Evolutionary conservation across 1,140 invertebrate species (phyloP).

Genomic region (Drosophila melanica): DNA sequence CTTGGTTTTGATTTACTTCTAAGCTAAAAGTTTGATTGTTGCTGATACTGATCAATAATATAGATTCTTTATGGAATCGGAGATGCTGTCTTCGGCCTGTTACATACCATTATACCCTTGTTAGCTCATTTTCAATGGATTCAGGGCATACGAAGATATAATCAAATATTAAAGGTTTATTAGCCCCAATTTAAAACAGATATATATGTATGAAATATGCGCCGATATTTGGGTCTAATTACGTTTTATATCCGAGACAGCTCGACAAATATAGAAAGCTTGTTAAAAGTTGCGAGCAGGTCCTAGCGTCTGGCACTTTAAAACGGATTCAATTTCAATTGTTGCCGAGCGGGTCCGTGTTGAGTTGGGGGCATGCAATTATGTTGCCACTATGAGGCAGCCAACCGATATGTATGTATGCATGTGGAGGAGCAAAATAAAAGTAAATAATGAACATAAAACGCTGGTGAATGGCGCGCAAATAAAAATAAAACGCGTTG

Average conservation of each 20-base stretch:
- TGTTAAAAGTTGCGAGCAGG: background rate
- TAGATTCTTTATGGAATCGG: too few species aligned
- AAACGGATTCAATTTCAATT: slow-evolving; percentile 67
- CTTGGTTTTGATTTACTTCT: too few species aligned
- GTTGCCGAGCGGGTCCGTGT: slow-evolving; percentile 17
- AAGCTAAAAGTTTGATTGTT: too few species aligned
- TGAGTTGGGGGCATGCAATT: slow-evolving; percentile 21
- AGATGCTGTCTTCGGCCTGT: too few species aligned
- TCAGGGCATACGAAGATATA: too few species aligned
- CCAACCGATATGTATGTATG: slow-evolving; percentile 33
- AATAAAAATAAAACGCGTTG: slow-evolving; percentile 62
- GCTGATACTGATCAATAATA: too few species aligned
- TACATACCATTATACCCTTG: too few species aligned
- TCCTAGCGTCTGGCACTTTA: background rate
- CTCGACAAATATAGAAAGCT: background rate
- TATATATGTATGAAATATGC: background rate
- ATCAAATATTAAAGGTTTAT: too few species aligned
- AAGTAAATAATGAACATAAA: slow-evolving; percentile 59
- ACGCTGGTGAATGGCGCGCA: slow-evolving; percentile 27
- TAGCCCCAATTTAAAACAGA: too few species aligned
- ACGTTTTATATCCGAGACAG: background rate
- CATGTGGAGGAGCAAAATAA: slow-evolving; percentile 55
- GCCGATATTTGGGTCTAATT: background rate
- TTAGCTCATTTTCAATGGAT: too few species aligned
- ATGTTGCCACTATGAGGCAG: slow-evolving; percentile 31